Percentiles rank a stretch among this genome's conserved stretches.
Conservation (phyloP, 92 coral and sea anemone species). For the Montipora capitata region DNA sequence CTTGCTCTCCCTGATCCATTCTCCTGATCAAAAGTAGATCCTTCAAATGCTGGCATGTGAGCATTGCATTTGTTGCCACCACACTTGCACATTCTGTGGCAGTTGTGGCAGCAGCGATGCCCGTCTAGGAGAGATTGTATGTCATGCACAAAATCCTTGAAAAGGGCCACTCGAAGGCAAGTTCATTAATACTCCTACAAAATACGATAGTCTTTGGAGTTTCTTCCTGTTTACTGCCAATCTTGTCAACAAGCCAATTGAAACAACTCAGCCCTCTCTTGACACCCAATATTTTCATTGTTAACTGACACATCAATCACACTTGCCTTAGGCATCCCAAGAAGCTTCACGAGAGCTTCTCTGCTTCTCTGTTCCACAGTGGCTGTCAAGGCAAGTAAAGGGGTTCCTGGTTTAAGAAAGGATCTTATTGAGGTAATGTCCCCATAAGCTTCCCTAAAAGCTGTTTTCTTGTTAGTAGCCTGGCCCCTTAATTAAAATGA, state of each 20-base stretch:
- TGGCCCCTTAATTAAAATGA: constrained; percentile 19
- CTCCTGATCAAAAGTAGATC: background rate
- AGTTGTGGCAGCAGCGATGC: background rate
- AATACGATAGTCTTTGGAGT: constrained; percentile 50
- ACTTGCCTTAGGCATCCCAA: background rate
- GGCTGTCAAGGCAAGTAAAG: constrained; percentile 8
- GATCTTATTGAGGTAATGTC: constrained; percentile 3
- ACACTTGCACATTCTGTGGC: constrained; percentile 23
- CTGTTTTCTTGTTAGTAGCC: background rate
- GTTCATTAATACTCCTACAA: constrained; percentile 62
- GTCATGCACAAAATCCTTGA: background rate
- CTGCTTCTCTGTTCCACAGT: constrained; percentile 20
- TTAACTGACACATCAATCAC: constrained; percentile 9
- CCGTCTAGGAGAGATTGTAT: constrained; percentile 3
- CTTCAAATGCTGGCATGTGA: background rate
- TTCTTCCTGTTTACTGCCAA: constrained; percentile 18
- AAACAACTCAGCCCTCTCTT: constrained; percentile 42
- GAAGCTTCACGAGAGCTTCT: background rate
- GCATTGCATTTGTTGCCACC: constrained; percentile 10
- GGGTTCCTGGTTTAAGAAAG: constrained; percentile 1
- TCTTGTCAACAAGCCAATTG: constrained; percentile 56
- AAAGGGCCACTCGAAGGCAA: constrained; percentile 17
- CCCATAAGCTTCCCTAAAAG: constrained; percentile 9
- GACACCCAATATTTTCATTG: constrained; percentile 58
- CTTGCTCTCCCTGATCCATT: background rate